phyloP scores from a whole-genome alignment of 2,113 vertebrate genomes.

The Salvelinus alpinus region DNA sequence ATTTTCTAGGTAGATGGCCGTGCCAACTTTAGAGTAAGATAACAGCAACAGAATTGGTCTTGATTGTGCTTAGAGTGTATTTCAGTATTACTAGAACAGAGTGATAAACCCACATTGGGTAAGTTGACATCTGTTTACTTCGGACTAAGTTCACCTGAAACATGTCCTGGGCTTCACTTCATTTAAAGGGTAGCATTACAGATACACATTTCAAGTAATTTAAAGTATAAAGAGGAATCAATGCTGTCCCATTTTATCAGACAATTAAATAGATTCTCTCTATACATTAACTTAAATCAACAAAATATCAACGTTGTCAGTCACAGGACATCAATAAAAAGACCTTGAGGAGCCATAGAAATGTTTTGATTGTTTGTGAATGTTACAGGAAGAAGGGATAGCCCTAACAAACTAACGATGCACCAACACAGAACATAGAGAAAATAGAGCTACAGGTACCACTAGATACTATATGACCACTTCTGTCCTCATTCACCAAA shows the following conservation, averaged over 20 bases:
- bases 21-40: no score
- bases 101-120: constrained; percentile 13
- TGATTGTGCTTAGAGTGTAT: constrained; percentile 30
- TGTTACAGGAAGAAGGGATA: constrained; percentile 22
- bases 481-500: constrained; percentile 23
- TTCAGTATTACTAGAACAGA: constrained; percentile 21
- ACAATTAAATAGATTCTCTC: constrained; percentile 53
- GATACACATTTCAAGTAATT: constrained; percentile 76
- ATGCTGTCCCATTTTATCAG: constrained; percentile 49
- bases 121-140: constrained; percentile 10
- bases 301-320: not conserved
- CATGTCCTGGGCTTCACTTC: not conserved
- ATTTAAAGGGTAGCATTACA: constrained; percentile 29
- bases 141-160: not conserved
- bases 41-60: not conserved
- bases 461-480: constrained; percentile 8
- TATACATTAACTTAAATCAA: constrained; percentile 26
- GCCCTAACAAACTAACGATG: not conserved
- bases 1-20: no score
- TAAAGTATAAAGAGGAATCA: constrained; percentile 61
- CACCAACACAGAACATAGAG: not conserved
- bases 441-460: not conserved
- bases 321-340: constrained; percentile 20
- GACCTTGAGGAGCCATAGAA: constrained; percentile 28
- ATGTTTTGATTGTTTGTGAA: constrained; percentile 22